phyloP scores from a whole-genome alignment of 1,140 invertebrate genomes.

The Lordiphosa collinella region DNA sequence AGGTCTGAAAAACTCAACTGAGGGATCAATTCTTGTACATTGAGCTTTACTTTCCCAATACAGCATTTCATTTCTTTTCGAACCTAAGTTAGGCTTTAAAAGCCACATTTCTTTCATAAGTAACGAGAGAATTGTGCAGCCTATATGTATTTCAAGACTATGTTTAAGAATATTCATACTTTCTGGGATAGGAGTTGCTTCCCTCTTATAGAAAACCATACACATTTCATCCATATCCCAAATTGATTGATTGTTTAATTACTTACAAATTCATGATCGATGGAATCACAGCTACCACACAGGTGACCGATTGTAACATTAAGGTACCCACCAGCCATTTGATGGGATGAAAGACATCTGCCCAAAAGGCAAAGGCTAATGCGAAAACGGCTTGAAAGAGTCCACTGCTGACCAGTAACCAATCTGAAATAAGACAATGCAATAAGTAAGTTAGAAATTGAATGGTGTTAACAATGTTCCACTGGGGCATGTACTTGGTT shows the following conservation, averaged over 20 bases:
- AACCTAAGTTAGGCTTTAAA: too few species aligned
- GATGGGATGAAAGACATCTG: conserved; percentile 82
- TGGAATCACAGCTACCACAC: conserved; percentile 82
- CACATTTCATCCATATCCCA: too few species aligned
- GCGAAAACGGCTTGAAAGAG: conserved; percentile 81
- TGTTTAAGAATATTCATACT: too few species aligned
- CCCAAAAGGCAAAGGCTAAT: conserved; percentile 82
- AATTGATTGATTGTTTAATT: background rate
- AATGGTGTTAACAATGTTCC: background rate
- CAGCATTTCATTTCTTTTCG: too few species aligned
- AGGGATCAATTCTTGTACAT: too few species aligned
- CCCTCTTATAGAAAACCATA: too few species aligned
- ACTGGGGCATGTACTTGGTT: background rate
- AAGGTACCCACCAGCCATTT: conserved; percentile 82
- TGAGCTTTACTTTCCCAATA: too few species aligned
- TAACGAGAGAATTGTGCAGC: too few species aligned
- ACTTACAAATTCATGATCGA: conserved; percentile 80
- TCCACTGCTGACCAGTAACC: conserved; percentile 82
- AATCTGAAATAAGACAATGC: conserved; percentile 80
- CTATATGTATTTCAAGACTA: too few species aligned
- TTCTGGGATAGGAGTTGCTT: too few species aligned
- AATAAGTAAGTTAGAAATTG: background rate
- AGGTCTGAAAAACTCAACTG: too few species aligned
- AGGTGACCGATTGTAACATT: conserved; percentile 82
- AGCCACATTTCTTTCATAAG: too few species aligned